These are phyloP conservation scores for Carduelis carduelis DNA, from an alignment of 2,797 vertebrate species.

Conservation along the genomic window DNA sequence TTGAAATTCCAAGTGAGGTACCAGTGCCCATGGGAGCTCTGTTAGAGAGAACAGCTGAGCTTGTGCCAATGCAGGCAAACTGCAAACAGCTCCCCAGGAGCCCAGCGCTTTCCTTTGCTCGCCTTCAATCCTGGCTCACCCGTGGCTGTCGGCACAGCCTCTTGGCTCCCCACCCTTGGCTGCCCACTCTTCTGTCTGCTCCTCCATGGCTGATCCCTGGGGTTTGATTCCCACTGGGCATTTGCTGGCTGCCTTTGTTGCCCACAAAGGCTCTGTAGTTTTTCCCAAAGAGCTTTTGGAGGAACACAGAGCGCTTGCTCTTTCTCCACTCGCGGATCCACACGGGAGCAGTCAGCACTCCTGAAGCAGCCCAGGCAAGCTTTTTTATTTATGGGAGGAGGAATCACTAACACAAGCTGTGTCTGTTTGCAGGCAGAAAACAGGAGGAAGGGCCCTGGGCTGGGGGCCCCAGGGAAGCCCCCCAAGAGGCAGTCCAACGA, in stretches of 20 bases:
- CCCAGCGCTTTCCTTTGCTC: not conserved
- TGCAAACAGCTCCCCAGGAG: not conserved
- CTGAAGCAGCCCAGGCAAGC: not conserved
- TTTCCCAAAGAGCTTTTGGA: not conserved
- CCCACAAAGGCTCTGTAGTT: not conserved
- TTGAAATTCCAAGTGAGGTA: not conserved
- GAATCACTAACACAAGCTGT: not conserved
- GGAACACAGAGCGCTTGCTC: not conserved
- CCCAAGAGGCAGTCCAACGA: conserved; percentile 81
- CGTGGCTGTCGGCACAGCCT: fast-evolving
- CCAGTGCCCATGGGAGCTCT: not conserved
- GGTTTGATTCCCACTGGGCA: fast-evolving
- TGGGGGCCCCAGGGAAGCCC: conserved; percentile 79
- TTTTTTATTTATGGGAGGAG: not conserved
- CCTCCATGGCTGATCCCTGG: not conserved
- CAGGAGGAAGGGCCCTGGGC: conserved; percentile 79
- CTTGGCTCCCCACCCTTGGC: not conserved
- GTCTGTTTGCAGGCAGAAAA: conserved; percentile 75
- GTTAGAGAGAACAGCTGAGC: not conserved
- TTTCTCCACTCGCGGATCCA: fast-evolving
- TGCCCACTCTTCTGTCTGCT: fast-evolving
- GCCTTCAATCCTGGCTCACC: fast-evolving
- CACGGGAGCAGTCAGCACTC: not conserved
- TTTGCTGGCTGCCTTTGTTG: not conserved
- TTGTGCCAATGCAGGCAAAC: not conserved